These are phyloP conservation scores for Sylvietta virens DNA, from an alignment of 2,113 vertebrate genomes.

Conservation along the genomic window DNA sequence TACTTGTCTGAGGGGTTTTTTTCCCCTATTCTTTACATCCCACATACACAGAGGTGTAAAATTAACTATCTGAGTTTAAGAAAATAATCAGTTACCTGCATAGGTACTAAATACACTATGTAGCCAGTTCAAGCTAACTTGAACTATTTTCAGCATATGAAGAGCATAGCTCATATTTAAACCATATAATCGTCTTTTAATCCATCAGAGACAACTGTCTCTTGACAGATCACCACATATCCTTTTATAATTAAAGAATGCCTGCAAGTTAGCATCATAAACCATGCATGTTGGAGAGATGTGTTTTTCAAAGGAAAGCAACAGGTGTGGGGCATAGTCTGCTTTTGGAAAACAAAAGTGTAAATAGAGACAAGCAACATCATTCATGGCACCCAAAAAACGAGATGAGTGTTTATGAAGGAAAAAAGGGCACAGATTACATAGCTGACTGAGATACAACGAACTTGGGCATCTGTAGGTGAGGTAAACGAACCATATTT, in stretches of 20 bases:
- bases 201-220: slow-evolving; percentile 52
- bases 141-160: neutral
- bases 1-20: neutral
- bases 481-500: neutral
- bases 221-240: slow-evolving; percentile 27
- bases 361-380: slow-evolving; percentile 28
- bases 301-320: slow-evolving; percentile 4
- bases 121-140: neutral
- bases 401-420: neutral
- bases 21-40: neutral
- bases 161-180: neutral
- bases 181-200: slow-evolving; percentile 38
- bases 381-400: neutral
- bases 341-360: neutral
- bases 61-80: neutral
- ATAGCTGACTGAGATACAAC: neutral
- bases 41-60: neutral
- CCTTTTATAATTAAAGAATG: slow-evolving; percentile 51
- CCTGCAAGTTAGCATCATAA: slow-evolving; percentile 50
- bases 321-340: neutral
- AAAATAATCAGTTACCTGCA: neutral
- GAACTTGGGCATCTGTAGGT: neutral
- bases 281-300: neutral
- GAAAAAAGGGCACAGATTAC: neutral
- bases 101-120: neutral